A percentile compares a stretch with the other conserved stretches of the same genome.
Evolutionary conservation across 1,140 invertebrate species (phyloP).

Genomic region (Drosophila obscura): DNA sequence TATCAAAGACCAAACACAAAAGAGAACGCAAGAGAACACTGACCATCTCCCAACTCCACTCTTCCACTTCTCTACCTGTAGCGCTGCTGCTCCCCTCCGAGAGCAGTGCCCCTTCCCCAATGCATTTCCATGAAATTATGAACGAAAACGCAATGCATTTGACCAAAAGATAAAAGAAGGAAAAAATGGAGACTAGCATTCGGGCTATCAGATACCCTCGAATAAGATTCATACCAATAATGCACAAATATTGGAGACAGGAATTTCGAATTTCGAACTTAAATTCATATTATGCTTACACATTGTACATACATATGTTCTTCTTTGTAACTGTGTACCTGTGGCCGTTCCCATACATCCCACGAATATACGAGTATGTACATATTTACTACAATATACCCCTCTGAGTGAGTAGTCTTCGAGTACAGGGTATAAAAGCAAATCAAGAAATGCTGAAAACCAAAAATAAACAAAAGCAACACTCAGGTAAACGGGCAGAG

Average conservation of each 20-base stretch:
- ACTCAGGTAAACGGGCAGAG: conserved; percentile 66
- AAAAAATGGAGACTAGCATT: too few relatives aligned
- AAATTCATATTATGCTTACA: too few relatives aligned
- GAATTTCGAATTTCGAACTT: too few relatives aligned
- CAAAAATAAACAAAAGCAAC: conserved; percentile 78
- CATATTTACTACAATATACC: conserved; percentile 12
- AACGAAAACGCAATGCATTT: conserved; percentile 76
- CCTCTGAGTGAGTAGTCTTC: neutral
- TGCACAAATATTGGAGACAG: too few relatives aligned
- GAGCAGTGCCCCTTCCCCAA: neutral
- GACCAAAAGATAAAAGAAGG: conserved; percentile 66
- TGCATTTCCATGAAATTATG: conserved; percentile 78
- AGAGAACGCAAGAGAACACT: conserved; percentile 39
- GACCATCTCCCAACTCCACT: conserved; percentile 24
- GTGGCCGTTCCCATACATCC: too few relatives aligned
- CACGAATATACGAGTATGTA: conserved; percentile 25
- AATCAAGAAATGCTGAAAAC: conserved; percentile 79
- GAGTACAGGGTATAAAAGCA: conserved; percentile 52
- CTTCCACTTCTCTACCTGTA: conserved; percentile 15
- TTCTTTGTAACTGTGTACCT: too few relatives aligned
- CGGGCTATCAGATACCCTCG: too few relatives aligned
- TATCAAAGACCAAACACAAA: conserved; percentile 72
- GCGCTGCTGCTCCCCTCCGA: neutral
- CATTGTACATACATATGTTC: too few relatives aligned
- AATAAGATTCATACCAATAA: too few relatives aligned